Evolutionary conservation across 2,113 vertebrate species (phyloP), one percentile per base, ranked within the genome.

Genomic region (Mormyrus iriodes): DNA sequence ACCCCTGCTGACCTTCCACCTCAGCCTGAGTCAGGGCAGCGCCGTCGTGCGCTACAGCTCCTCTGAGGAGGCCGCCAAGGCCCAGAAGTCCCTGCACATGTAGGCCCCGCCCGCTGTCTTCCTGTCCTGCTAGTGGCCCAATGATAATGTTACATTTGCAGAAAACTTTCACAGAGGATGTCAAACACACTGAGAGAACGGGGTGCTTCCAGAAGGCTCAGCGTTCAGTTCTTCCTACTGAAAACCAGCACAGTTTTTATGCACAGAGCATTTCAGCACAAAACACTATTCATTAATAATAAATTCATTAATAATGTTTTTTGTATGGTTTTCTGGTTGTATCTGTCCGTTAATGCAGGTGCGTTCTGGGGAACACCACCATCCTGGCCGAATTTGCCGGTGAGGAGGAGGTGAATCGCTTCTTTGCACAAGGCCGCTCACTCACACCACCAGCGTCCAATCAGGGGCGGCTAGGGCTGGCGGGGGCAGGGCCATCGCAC

Each of bases 11-110:
- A 99, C 98, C 93, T 99, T 99, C 97, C 98, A 99, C 95, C 96
- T 99, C 95, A 99, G 98, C 95, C 96, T 99, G 95, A 98, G 97
- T 0, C 98, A 99, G 94, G 98, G 98, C 94, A 98, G 97, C 52
- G 98, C 98, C 79, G 97, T 99, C 93, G 97, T 99, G 94, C 97
- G 98, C 92, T 99, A 99, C 95, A 98, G 97, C 94, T 98, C 97
- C 94, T 97, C 98, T 96, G 98, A 99, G 85, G 98, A 99, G 92
- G 98, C 97, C 76, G 96, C 97, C 93, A 99, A 99, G 94, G 98
- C 98, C 92, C 98, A 99, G 93, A 99, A 99, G 94, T 99, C 98
- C 95, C 96, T 99, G 94, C 98, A 99, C 95, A 99, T 99, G 98
- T 99, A 95, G 0, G 97, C 35, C 35, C 31, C 17, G 5, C 61